Evolutionary conservation across 37 sponge, comb jelly and placozoan genomes (phyloP).

Genomic region (Eunapius fragilis): DNA sequence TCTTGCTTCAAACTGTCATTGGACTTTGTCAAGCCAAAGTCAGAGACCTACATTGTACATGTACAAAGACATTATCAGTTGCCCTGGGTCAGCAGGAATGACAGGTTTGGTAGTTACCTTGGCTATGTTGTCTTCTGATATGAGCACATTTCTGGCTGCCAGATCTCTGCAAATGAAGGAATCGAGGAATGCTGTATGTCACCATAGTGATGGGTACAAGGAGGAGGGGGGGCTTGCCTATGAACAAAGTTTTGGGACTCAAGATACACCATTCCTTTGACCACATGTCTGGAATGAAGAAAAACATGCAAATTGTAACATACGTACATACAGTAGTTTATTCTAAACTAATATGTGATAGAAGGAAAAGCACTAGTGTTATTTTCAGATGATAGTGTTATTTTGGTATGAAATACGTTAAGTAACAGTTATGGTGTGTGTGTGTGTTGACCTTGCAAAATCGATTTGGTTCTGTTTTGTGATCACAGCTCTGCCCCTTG

Average conservation of each 20-base stretch:
- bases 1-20: conserved; percentile 16
- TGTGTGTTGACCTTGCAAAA: conserved; percentile 37
- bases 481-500: conserved; percentile 92
- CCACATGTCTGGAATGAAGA: conserved; percentile 48
- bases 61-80: neutral
- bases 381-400: no score
- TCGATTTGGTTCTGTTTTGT: conserved; percentile 72
- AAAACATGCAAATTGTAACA: neutral
- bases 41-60: conserved; percentile 38
- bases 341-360: no score
- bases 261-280: conserved; percentile 90
- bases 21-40: conserved; percentile 84
- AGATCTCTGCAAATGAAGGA: conserved; percentile 62
- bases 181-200: neutral
- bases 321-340: neutral
- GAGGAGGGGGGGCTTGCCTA: conserved; percentile 42
- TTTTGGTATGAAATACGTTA: no score
- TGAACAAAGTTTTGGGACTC: conserved; percentile 85
- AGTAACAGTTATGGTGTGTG: no score
- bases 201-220: neutral
- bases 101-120: conserved; percentile 41
- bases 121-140: conserved; percentile 78
- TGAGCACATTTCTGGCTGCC: conserved; percentile 90
- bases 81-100: no score
- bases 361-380: no score